phyloP scores from a whole-genome alignment of 1,140 invertebrate species.

The Polypedilum vanderplanki region DNA sequence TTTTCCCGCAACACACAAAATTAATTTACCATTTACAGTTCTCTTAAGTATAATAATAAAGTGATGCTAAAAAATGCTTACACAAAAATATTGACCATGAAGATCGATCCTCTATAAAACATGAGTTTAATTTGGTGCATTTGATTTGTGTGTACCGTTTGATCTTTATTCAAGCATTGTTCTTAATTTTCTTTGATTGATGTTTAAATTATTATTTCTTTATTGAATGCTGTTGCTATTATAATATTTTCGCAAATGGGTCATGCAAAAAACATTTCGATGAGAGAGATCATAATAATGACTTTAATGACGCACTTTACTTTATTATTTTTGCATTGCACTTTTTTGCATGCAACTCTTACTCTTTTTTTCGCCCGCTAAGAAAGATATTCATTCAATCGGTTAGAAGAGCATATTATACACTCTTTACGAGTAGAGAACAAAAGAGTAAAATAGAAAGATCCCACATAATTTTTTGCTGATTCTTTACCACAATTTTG shows the following conservation, averaged over 20 bases:
- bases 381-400: no score
- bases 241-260: no score
- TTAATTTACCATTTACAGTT: no score
- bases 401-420: no score
- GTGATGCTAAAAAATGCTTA: neutral
- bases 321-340: no score
- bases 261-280: no score
- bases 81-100: neutral
- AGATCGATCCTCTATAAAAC: neutral
- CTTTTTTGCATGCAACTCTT: no score
- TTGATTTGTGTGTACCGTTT: neutral
- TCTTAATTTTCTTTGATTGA: slow-evolving; percentile 10
- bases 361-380: no score
- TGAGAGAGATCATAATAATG: no score
- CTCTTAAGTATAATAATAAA: neutral
- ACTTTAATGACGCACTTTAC: no score
- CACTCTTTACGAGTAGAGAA: neutral
- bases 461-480: slow-evolving; percentile 12
- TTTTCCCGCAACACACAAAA: no score
- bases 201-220: neutral
- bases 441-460: neutral
- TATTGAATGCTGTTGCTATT: neutral
- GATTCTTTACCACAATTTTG: neutral
- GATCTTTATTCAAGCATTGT: neutral
- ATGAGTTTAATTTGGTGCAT: neutral